A percentile compares a stretch with the other conserved stretches of the same genome.
Conservation (phyloP, 2,888 invertebrate genomes). For the Hyposoter didymator region DNA sequence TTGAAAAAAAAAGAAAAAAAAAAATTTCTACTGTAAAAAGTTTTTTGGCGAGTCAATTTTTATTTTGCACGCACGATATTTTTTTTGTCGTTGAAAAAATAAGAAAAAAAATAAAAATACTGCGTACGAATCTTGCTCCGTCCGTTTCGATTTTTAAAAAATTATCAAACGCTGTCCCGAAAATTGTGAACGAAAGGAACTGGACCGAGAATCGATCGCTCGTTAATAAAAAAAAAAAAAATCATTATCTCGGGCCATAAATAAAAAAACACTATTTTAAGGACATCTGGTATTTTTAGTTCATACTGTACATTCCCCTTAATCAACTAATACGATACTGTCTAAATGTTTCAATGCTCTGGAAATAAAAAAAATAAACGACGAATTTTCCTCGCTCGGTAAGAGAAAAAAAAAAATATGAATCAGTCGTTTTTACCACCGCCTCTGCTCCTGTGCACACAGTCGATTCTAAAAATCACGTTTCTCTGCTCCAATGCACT, state of each 20-base stretch:
- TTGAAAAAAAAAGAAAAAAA: background rate
- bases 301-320: constrained; percentile 54
- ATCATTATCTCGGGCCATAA: background rate
- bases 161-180: background rate
- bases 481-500: constrained; percentile 47
- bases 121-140: constrained; percentile 61
- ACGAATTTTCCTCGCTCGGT: constrained; percentile 52
- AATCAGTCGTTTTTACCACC: constrained; percentile 62
- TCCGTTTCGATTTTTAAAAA: constrained; percentile 61
- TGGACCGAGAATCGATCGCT: background rate
- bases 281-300: constrained; percentile 12
- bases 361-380: constrained; percentile 1
- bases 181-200: background rate
- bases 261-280: background rate
- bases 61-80: constrained; percentile 56
- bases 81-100: constrained; percentile 21
- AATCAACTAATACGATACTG: constrained; percentile 34
- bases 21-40: constrained; percentile 1
- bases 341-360: constrained; percentile 14
- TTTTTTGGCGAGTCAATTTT: constrained; percentile 2
- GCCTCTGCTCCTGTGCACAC: background rate
- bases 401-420: constrained; percentile 29
- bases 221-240: background rate
- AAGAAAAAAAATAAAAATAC: constrained; percentile 30
- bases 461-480: constrained; percentile 9